Base-by-base conservation (phyloP, 2,888 invertebrate genomes). In the Xanthia icteritia region DNA sequence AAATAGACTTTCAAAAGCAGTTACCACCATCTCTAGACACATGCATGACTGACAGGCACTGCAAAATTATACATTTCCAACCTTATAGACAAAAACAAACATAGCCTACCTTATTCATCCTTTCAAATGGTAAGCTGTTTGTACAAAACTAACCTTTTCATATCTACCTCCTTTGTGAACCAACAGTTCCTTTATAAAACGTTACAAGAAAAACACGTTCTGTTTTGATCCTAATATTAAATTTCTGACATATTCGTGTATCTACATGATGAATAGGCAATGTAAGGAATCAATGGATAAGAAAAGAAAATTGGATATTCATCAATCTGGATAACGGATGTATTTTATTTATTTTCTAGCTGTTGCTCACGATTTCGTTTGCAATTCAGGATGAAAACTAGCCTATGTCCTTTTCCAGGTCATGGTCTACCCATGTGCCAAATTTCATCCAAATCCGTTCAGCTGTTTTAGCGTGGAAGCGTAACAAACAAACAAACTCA, bases 191-290 rank as follows among this genome's bases (percentile, higher is more conserved):
- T 69, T 64, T 87, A 54, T 79, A 65, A 69, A 78, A 61, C 23
- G 60, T 73, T 63, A 0, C 45, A 79, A 73, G 51, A 86, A 86
- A 79, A 71, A 76, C 67, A 77, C 75, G 77, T 67, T 54, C 63
- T 68, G 60, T 77, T 71, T 72, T 63, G 64, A 77, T 63, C 60
- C 11, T 76, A 48, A 67, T 83, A 77, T 77, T 72, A 79, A 64
- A 85, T 69, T 73, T 69, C 42, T 68, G 73, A 60, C 83, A 73
- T 73, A 80, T 80, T 71, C n/a, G 39, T 76, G 61, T 76, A 75
- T 85, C 64, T 54, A 72, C 64, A 58, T 60, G 48, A 73, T 42
- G 20, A n/a, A n/a, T n/a, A n/a, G 54, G 36, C n/a, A n/a, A 64
- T 67, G 42, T 65, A 45, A 31, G 42, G 63, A 69, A 74, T 74